Evolutionary conservation across 1,140 invertebrate genomes (phyloP).

Genomic region (Tachypleus tridentatus): DNA sequence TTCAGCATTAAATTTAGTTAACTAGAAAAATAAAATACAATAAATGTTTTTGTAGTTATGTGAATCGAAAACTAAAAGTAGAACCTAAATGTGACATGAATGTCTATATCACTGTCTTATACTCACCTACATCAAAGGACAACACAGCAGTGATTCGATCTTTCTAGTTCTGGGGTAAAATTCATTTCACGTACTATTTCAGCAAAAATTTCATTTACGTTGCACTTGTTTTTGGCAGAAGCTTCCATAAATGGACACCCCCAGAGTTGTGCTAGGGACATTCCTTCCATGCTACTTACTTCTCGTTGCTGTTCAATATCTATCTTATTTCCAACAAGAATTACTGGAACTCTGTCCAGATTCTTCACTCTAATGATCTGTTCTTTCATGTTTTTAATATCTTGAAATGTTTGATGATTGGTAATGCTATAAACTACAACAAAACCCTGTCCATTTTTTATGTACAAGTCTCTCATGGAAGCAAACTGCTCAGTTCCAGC

Average conservation of each 20-base stretch:
- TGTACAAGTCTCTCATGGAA: conserved; percentile 99
- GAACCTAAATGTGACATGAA: no score
- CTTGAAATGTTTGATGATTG: conserved; percentile 87
- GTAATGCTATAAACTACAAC: conserved; percentile 95
- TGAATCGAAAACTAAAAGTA: no score
- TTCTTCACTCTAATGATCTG: conserved; percentile 98
- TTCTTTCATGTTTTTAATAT: conserved; percentile 98
- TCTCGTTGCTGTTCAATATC: conserved; percentile 91
- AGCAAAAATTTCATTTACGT: conserved; percentile 98
- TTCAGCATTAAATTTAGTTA: no score
- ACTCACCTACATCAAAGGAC: conserved; percentile 39
- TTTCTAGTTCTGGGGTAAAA: conserved; percentile 82
- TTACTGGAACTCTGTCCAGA: conserved; percentile 81
- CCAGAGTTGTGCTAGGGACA: conserved; percentile 79
- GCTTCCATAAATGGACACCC: conserved; percentile 96
- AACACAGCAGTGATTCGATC: conserved; percentile 82
- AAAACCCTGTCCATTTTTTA: conserved; percentile 99
- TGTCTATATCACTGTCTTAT: no score
- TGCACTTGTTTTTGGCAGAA: conserved; percentile 95
- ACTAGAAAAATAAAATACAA: no score
- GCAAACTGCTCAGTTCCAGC: conserved; percentile 99
- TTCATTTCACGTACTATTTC: conserved; percentile 99
- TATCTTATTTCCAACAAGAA: conserved; percentile 90
- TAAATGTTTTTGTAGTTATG: no score
- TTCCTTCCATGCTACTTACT: conserved; percentile 63